These are phyloP conservation scores for Pseudopodoces humilis DNA, from an alignment of 2,113 vertebrate species.

Conservation along the genomic window DNA sequence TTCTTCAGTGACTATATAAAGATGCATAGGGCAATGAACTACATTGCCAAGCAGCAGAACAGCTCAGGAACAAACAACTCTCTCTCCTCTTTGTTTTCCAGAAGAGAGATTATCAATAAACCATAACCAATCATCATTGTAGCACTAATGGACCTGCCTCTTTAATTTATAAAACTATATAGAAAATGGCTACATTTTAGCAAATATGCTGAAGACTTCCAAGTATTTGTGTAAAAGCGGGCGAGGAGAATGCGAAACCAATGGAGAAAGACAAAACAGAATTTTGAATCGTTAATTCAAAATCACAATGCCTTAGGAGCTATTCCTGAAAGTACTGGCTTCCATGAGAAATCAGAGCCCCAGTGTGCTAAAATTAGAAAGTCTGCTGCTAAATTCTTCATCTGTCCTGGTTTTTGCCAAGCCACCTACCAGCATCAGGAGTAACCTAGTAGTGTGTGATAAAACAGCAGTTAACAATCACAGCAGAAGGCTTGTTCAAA, in stretches of 20 bases:
- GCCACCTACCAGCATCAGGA: background rate
- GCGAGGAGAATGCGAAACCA: background rate
- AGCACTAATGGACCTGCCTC: background rate
- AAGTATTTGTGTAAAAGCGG: background rate
- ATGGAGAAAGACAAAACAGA: background rate
- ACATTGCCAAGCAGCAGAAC: background rate
- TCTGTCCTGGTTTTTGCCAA: background rate
- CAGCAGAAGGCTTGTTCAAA: background rate
- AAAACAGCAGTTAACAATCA: background rate
- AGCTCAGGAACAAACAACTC: background rate
- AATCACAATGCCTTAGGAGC: background rate
- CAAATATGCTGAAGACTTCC: background rate
- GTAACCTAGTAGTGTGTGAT: background rate
- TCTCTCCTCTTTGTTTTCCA: background rate
- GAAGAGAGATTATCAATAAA: background rate
- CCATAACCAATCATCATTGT: background rate
- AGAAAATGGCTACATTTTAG: background rate
- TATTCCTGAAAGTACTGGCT: background rate
- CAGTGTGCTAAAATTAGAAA: background rate
- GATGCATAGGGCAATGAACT: background rate
- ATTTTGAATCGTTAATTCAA: background rate
- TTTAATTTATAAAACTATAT: background rate
- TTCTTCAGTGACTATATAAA: background rate
- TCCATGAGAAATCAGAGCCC: background rate
- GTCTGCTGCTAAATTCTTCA: background rate